Base-by-base conservation (phyloP, 1,140 invertebrate species). In the Drosophila auraria region DNA sequence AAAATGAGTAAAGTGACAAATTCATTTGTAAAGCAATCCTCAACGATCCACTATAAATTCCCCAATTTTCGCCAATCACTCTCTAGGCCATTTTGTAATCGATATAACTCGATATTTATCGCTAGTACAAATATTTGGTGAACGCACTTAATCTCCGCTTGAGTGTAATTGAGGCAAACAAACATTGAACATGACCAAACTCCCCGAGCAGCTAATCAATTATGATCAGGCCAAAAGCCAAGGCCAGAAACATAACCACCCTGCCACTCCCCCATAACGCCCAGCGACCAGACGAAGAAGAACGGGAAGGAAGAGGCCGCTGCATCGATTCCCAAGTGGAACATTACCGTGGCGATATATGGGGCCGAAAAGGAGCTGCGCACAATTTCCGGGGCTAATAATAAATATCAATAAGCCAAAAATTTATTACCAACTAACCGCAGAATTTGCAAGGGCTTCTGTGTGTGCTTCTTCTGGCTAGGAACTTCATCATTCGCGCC, bases 391-490 rank as follows among this genome's bases (percentile, higher is more conserved):
- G 81, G 77, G 71, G 51, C 84, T 84, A 87, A 87, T 89, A 81
- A 87, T 87, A 87, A 87, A 87, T 87, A 87, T 89, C 84, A 87
- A 87, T 87, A 87, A 89, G 84, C 81, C 84, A 70, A 78, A 80
- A 87, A 87, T 89, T 89, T 87, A 87, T 87, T 81, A 62, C 73
- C 81, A 87, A 84, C 69, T 82, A 89, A 89, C 77, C 83, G 69
- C 83, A 87, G 69, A 87, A 78, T 71, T 76, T 60, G 54, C 80
- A 62, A 73, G 42, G 49, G 45, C 57, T 78, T 69, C 57, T 78
- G 51, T 51, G 17, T 49, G 17, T 49, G 17, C 33, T 30, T 66
- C 25, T 58, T 70, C 30, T 20, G 54, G 40, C 44, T 42, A 51
- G 38, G 30, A 79, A 61, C 56, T 40, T 63, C 30, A 60, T 60